phyloP scores from a whole-genome alignment of 2,888 invertebrate species.

The Marronus borbonicus region DNA sequence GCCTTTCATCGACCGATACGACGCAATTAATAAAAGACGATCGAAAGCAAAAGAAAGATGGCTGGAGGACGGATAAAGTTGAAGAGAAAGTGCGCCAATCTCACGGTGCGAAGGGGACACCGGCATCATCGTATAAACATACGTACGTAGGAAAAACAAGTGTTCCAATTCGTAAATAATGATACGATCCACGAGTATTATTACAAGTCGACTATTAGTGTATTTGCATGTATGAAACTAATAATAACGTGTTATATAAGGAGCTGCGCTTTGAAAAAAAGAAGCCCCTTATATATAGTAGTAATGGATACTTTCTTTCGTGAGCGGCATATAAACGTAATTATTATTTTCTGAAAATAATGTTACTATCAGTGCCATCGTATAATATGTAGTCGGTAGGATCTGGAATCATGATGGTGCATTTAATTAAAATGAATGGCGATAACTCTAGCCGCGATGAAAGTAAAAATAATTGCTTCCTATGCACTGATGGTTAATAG shows the following conservation, averaged over 20 bases:
- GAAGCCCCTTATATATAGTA: background rate
- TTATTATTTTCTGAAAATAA: constrained; percentile 8
- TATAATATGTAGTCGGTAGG: background rate
- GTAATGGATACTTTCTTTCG: constrained; percentile 20
- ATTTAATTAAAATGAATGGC: constrained; percentile 9
- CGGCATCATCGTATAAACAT: background rate
- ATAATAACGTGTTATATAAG: too few species aligned
- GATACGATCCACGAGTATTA: background rate
- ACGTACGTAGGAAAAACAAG: constrained; percentile 23
- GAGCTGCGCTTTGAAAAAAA: too few species aligned
- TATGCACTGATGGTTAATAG: background rate
- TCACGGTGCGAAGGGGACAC: background rate
- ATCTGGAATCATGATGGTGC: background rate
- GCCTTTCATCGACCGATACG: background rate
- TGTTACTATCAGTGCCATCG: background rate
- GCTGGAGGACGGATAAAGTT: constrained; percentile 15
- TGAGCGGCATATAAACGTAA: background rate
- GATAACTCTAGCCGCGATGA: constrained; percentile 9
- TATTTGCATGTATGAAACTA: background rate
- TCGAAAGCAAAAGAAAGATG: constrained; percentile 21
- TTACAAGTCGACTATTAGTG: background rate
- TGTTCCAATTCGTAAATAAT: constrained; percentile 35
- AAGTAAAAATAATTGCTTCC: constrained; percentile 34
- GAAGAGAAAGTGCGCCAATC: constrained; percentile 31
- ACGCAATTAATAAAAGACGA: constrained; percentile 24